A percentile compares a stretch with the other conserved stretches of the same genome.
These are phyloP conservation scores for Galeopterus variegatus DNA, from an alignment of 2,113 vertebrate species.

Conservation along the genomic window DNA sequence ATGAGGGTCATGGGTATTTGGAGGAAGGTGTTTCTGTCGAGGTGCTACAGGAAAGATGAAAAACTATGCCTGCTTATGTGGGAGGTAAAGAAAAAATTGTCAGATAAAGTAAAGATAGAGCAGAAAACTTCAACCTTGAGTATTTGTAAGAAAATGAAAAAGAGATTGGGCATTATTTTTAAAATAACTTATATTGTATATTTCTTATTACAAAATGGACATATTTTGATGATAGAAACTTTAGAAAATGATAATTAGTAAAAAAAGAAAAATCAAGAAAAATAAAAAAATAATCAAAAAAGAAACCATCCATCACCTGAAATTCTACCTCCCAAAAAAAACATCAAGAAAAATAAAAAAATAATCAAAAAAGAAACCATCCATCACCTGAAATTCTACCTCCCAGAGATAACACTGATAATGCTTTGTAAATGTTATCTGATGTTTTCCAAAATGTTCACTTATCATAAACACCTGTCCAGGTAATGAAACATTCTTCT, in stretches of 20 bases:
- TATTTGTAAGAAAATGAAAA: neutral
- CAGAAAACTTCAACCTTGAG: neutral
- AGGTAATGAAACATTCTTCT: neutral
- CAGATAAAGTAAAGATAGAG: slow-evolving; percentile 30
- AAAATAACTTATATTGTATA: neutral
- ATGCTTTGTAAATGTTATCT: neutral
- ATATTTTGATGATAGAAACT: neutral
- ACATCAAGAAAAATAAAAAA: neutral
- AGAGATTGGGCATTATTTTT: neutral
- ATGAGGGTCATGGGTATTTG: slow-evolving; percentile 73
- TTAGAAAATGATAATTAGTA: slow-evolving; percentile 23
- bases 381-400: neutral
- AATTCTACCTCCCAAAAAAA: neutral
- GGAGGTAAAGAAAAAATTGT: slow-evolving; percentile 48
- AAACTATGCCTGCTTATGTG: slow-evolving; percentile 10
- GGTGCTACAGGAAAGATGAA: neutral
- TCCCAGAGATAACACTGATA: neutral
- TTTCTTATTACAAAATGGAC: slow-evolving; percentile 21
- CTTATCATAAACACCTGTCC: neutral
- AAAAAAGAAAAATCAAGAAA: neutral
- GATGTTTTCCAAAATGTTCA: neutral
- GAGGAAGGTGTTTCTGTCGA: slow-evolving; percentile 70
- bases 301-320: neutral
- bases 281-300: neutral
- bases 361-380: neutral